A percentile compares a stretch with the other conserved stretches of the same genome.
These are phyloP conservation scores for Sylvilagus bachmani DNA, from an alignment of 2,113 vertebrate species.

Conservation along the genomic window DNA sequence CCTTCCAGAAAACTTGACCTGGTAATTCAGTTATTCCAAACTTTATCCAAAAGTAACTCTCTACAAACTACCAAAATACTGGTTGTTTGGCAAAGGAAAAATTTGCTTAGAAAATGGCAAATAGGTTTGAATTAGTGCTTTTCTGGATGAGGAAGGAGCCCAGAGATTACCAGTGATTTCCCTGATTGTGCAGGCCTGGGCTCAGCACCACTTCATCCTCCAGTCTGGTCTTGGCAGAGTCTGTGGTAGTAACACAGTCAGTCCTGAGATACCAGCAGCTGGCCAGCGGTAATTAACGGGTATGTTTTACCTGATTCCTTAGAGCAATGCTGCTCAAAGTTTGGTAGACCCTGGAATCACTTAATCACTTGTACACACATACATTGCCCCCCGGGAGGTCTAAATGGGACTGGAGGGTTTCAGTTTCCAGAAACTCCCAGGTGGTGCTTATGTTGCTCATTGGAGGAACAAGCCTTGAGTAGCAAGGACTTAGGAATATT, in stretches of 20 bases:
- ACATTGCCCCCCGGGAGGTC: neutral
- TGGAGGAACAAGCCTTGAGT: neutral
- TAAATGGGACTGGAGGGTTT: neutral
- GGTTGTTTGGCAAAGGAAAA: constrained; percentile 31
- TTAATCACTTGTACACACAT: neutral
- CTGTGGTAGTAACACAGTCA: neutral
- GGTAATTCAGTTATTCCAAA: constrained; percentile 15
- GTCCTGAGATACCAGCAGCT: neutral
- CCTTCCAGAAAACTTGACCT: neutral
- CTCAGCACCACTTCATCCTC: neutral
- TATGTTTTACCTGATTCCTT: neutral
- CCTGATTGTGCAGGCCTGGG: neutral
- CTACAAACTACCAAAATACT: neutral
- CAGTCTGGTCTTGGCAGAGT: neutral
- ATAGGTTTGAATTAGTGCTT: neutral
- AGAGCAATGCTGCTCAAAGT: neutral
- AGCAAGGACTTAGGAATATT: neutral
- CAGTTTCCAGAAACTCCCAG: neutral
- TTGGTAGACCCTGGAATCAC: neutral
- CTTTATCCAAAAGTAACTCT: neutral
- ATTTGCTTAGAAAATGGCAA: constrained; percentile 35
- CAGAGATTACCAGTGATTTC: neutral
- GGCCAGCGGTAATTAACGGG: neutral
- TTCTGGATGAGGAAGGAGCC: neutral
- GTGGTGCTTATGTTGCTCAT: neutral